These are phyloP conservation scores for Anser cygnoides DNA, from an alignment of 2,113 vertebrate species.

Conservation along the genomic window DNA sequence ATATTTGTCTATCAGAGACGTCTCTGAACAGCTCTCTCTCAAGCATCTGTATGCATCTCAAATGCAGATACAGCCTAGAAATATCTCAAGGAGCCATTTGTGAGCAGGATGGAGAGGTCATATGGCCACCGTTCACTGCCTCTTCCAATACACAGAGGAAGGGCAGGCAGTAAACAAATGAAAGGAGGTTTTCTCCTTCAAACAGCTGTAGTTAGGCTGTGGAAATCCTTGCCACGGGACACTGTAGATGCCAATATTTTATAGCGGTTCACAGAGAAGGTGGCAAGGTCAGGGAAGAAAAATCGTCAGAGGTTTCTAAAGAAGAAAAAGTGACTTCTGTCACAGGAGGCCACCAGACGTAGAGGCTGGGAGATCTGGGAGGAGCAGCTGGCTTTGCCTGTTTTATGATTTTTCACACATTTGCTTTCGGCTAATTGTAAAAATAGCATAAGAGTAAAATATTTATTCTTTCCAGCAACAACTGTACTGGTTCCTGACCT, in stretches of 20 bases:
- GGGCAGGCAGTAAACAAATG: background rate
- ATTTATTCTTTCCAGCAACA: background rate
- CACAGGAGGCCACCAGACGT: background rate
- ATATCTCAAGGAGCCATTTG: background rate
- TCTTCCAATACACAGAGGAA: fast-evolving
- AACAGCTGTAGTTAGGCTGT: fast-evolving
- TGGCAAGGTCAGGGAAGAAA: background rate
- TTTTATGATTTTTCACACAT: background rate
- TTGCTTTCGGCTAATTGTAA: background rate
- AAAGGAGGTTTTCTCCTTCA: background rate
- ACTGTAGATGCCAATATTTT: background rate
- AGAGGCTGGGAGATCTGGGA: background rate
- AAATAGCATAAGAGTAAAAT: background rate
- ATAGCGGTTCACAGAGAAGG: background rate
- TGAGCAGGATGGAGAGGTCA: background rate
- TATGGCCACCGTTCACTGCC: background rate
- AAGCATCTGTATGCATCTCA: background rate
- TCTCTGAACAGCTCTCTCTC: background rate
- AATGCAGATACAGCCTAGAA: background rate
- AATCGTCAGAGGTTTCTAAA: background rate
- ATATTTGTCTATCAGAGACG: background rate
- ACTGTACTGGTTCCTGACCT: background rate
- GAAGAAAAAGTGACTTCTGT: background rate
- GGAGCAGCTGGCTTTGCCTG: background rate
- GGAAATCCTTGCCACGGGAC: background rate